Evolutionary conservation across 2,888 invertebrate species (phyloP).

Genomic region (Oasisia sp.): DNA sequence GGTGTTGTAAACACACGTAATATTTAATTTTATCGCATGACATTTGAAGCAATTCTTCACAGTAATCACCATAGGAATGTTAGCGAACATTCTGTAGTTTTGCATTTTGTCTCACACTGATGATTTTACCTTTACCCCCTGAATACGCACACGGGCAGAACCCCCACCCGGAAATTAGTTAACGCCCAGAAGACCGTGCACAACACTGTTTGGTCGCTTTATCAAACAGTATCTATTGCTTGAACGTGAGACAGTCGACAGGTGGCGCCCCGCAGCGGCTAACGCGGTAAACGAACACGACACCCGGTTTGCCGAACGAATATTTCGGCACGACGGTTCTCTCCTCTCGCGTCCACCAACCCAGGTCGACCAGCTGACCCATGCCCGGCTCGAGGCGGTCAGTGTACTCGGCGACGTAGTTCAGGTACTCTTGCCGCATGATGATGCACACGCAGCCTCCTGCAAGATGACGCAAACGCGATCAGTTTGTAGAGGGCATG

Average conservation of each 20-base stretch:
- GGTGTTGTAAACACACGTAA: no score
- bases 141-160: no score
- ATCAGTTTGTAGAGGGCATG: neutral
- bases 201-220: neutral
- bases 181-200: no score
- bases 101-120: no score
- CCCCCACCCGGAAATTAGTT: no score
- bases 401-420: slow-evolving; percentile 54
- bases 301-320: slow-evolving; percentile 55
- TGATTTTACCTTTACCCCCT: no score
- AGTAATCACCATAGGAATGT: no score
- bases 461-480: slow-evolving; percentile 35
- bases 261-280: neutral
- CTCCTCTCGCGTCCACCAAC: slow-evolving; percentile 51
- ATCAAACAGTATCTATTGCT: neutral
- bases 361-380: slow-evolving; percentile 47
- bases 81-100: no score
- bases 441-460: slow-evolving; percentile 58
- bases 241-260: neutral
- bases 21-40: no score
- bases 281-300: slow-evolving; percentile 42
- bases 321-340: slow-evolving; percentile 54
- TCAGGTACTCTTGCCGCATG: slow-evolving; percentile 58
- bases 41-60: no score
- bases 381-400: slow-evolving; percentile 58